Base-by-base conservation (phyloP, 2,113 vertebrate species). In the Helogale parvula region DNA sequence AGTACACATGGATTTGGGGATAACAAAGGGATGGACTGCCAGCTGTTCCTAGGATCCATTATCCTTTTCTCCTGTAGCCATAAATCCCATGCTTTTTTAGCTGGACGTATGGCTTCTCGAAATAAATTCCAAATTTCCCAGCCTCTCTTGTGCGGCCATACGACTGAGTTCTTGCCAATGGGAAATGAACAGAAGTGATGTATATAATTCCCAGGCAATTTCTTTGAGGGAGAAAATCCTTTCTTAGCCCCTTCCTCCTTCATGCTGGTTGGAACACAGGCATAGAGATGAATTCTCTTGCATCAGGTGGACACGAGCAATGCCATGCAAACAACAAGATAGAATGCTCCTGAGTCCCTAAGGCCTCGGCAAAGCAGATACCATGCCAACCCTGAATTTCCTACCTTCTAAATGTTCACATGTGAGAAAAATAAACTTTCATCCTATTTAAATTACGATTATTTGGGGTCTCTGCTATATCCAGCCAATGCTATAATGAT, bases 401-500 rank as follows among this genome's bases (percentile, higher is more conserved):
- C 38, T 94, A 33, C 12, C 85, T 84, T 90, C 71, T 90, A 57
- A 86, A 82, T 83, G 66, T 89, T 63, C 54, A 74, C 74, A 17
- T 50, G 35, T 79, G 23, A 88, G 86, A 79, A 94, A 96, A 96
- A 85, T 45, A 57, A 96, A 89, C 25, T 68, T 95, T 72, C 76
- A 57, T 90, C 23, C 92, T 87, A 87, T n/a, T 83, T 89, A 94
- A 95, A 21, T 38, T 69, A 27, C 14, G 85, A 54, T 79, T 83
- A 87, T 87, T 95, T 80, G 15, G 25, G 17, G 63, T 88, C 72
- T 94, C 71, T 88, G 13, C 38, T 71, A 7, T 29, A 45, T 74
- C 29, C 21, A 97, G 33, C 16, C 41, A 95, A 72, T 11, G 41
- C 68, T 87, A 65, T 77, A 47, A 69, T 82, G 60, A 31, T 79